These are phyloP conservation scores for Patella pellucida DNA, from an alignment of 2,888 invertebrate genomes.

Conservation along the genomic window DNA sequence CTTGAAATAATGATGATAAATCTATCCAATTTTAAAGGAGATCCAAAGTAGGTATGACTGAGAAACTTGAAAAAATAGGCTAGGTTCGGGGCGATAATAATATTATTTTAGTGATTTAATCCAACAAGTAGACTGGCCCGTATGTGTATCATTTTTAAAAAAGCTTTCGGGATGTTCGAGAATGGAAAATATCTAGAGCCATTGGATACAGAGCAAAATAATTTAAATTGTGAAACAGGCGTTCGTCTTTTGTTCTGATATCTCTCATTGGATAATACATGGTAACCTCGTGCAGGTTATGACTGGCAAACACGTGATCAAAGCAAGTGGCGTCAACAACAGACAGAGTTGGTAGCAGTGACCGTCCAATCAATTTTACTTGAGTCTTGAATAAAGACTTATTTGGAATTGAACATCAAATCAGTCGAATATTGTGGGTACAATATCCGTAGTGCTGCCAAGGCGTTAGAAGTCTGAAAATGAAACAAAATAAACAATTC, in stretches of 20 bases:
- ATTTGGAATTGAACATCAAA: constrained; percentile 74
- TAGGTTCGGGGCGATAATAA: constrained; percentile 81
- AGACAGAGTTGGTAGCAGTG: constrained; percentile 80
- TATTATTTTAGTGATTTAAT: constrained; percentile 83
- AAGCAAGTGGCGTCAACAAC: constrained; percentile 64
- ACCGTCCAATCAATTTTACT: constrained; percentile 76
- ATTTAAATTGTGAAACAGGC: constrained; percentile 91
- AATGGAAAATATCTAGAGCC: constrained; percentile 90
- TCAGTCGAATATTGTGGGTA: constrained; percentile 89
- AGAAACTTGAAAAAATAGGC: too few relatives aligned
- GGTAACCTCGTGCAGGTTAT: constrained; percentile 90
- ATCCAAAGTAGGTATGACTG: too few relatives aligned
- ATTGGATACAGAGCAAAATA: constrained; percentile 89
- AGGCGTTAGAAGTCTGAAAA: constrained; percentile 76
- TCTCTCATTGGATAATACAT: constrained; percentile 96
- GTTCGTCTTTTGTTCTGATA: constrained; percentile 81
- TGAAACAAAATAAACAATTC: neutral
- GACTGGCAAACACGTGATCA: constrained; percentile 79
- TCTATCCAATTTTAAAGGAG: too few relatives aligned
- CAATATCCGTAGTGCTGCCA: constrained; percentile 86
- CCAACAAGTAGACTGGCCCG: constrained; percentile 81
- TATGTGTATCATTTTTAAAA: constrained; percentile 81
- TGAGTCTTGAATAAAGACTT: constrained; percentile 46
- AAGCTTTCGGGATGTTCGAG: constrained; percentile 89
- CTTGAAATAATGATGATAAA: too few relatives aligned